Conservation (phyloP, 1,140 invertebrate species). For the Brachionus plicatilis region DNA sequence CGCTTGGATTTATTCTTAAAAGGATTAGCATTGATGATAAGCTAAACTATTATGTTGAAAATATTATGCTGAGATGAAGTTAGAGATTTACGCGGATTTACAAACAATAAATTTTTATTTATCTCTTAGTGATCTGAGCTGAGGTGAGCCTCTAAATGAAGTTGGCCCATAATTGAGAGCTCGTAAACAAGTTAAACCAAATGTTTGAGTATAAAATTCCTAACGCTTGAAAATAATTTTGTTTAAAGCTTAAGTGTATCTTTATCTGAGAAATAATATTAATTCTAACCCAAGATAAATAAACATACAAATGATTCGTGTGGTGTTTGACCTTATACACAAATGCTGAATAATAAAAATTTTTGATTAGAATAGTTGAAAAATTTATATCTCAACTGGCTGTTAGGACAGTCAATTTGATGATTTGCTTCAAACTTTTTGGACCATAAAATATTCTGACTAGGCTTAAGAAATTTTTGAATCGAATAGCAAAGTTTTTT, state of each 20-base stretch:
- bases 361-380: not conserved
- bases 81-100: not conserved
- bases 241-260: not conserved
- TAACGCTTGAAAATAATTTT: not conserved
- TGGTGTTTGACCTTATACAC: not conserved
- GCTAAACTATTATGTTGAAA: not conserved
- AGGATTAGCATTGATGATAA: not conserved
- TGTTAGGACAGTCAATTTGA: not conserved
- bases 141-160: not conserved
- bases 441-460: not conserved
- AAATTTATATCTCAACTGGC: not conserved
- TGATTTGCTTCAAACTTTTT: not conserved
- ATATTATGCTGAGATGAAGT: not conserved
- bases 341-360: not conserved
- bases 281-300: not conserved
- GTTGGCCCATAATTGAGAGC: not conserved
- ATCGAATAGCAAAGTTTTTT: not conserved
- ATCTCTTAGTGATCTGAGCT: not conserved
- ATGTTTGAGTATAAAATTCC: not conserved
- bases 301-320: not conserved
- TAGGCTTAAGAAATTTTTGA: not conserved
- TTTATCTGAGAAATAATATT: not conserved
- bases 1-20: not conserved
- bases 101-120: not conserved
- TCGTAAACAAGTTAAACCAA: not conserved